Conservation (phyloP, 2,113 vertebrate genomes). For the Tachuris rubrigastra region DNA sequence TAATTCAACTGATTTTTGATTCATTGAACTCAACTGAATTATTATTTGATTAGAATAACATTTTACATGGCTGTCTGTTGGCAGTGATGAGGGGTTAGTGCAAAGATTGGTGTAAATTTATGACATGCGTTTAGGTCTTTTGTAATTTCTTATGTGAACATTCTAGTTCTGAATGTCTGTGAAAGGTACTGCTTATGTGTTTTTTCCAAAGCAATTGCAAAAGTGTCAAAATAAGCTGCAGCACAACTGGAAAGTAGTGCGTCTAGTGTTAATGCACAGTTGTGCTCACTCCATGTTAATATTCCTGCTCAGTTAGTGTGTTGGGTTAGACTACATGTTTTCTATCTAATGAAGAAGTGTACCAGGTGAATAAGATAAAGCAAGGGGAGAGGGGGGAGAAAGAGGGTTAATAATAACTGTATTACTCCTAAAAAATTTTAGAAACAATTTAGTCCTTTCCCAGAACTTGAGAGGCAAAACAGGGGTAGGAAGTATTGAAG, state of each 20-base stretch:
- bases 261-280: background rate
- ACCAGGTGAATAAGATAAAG: background rate
- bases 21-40: background rate
- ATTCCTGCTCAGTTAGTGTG: background rate
- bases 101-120: background rate
- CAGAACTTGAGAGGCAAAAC: background rate
- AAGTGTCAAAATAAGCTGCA: background rate
- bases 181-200: background rate
- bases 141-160: background rate
- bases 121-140: background rate
- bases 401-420: background rate
- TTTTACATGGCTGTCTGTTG: background rate
- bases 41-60: background rate
- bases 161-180: background rate
- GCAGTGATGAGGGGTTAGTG: rapidly evolving
- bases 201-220: background rate
- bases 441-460: background rate
- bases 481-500: background rate
- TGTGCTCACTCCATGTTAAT: background rate
- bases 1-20: background rate
- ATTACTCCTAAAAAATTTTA: background rate
- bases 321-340: background rate
- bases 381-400: rapidly evolving
- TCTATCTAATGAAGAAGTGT: background rate
- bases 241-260: background rate